A percentile compares a stretch with the other conserved stretches of the same genome.
These are phyloP conservation scores for Drosophila mettleri DNA, from an alignment of 2,888 invertebrate genomes.

Conservation along the genomic window DNA sequence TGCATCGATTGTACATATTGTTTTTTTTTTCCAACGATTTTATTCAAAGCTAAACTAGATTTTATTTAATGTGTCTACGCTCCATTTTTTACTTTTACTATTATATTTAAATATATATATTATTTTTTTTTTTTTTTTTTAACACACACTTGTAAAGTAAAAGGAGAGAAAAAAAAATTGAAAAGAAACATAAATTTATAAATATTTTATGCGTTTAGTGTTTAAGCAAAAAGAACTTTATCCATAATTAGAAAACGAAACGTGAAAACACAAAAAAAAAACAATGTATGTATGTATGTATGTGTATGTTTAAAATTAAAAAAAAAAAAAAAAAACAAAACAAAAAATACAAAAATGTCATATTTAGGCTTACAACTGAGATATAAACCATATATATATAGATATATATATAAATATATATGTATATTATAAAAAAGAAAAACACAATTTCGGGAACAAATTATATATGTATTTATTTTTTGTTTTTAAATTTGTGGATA, in stretches of 20 bases:
- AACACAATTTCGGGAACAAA: slow-evolving; percentile 82
- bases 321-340: neutral
- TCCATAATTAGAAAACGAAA: slow-evolving; percentile 35
- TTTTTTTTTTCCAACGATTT: slow-evolving; percentile 64
- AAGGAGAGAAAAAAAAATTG: slow-evolving; percentile 20
- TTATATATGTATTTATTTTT: slow-evolving; percentile 77
- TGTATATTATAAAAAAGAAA: slow-evolving; percentile 9
- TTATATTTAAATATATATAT: slow-evolving; percentile 30
- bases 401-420: neutral
- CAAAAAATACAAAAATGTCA: slow-evolving; percentile 55
- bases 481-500: slow-evolving; percentile 72
- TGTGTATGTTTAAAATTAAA: slow-evolving; percentile 48
- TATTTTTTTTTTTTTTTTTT: slow-evolving; percentile 37
- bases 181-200: slow-evolving; percentile 53
- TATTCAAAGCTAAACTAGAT: slow-evolving; percentile 64
- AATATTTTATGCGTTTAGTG: slow-evolving; percentile 52
- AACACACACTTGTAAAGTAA: slow-evolving; percentile 37
- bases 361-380: slow-evolving; percentile 76
- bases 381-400: slow-evolving; percentile 43
- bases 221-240: slow-evolving; percentile 45
- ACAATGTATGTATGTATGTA: slow-evolving; percentile 40
- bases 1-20: slow-evolving; percentile 60
- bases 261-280: neutral
- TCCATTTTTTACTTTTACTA: slow-evolving; percentile 22
- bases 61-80: slow-evolving; percentile 51